Evolutionary conservation across 2,888 invertebrate genomes (phyloP), one percentile per base, ranked within the genome.

Genomic region (Orthosia gracilis): DNA sequence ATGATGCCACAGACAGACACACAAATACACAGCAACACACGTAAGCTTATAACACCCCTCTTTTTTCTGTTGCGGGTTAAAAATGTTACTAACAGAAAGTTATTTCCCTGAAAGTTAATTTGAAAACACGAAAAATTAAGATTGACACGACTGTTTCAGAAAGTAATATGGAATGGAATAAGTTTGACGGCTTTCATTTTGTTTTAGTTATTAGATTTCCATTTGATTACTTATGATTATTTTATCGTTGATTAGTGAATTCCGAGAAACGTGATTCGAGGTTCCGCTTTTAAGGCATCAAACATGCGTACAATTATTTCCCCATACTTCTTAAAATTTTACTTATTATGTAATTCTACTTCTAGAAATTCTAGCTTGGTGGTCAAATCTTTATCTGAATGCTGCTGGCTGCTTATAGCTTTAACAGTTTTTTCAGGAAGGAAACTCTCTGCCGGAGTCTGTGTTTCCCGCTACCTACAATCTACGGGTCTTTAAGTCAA

Each of bases 121-220:
- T 65, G 66, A 47, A 69, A 77, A 62, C 76, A 78, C 13, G 45
- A 17, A 11, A 76, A 50, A 69, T 78, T 47, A 49, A 57, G 23
- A 78, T 62, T 26, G 55, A 62, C 78, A 7, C 26, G 15, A 3
- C 26, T 26, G 40, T 62, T 69, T 57, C 45, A n/a, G 21, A 31
- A 62, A 45, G 21, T 47, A 69, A 78, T 40, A 9, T 23, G 61
- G 52, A 59, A 66, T 18, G 26, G 57, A 69, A 62, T 68, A 61
- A 75, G 4, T 68, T 77, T 68, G 55, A 26, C 55, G 78, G 13
- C 55, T 62, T 61, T 77, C 18, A 61, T 54, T 5, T 26, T 26
- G 21, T 77, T 77, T 69, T 21, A 7, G 9, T 23, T 31, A 50
- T 62, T 61, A 23, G 47, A 54, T 76, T 66, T 55, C 17, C n/a